phyloP scores from a whole-genome alignment of 2,797 vertebrate species.

The Pyrocephalus nanus region DNA sequence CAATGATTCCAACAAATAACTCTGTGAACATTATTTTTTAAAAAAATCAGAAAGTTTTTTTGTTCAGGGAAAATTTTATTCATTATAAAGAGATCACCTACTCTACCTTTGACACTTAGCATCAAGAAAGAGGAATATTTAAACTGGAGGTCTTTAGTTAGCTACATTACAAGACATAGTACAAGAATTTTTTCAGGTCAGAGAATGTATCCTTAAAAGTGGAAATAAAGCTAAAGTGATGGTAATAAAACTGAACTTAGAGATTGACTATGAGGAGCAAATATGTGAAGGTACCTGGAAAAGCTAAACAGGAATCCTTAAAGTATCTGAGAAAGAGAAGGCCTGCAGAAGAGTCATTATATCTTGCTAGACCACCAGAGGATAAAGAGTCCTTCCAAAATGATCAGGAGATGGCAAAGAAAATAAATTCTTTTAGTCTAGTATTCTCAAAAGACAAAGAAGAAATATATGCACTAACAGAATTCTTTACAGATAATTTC shows the following conservation, averaged over 20 bases:
- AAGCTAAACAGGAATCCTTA: slow-evolving; percentile 5
- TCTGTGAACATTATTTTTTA: not conserved
- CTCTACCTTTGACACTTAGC: not conserved
- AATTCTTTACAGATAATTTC: slow-evolving; percentile 61
- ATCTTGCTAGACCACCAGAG: slow-evolving; percentile 38
- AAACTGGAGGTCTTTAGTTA: not conserved
- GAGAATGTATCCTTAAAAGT: slow-evolving; percentile 10
- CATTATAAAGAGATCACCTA: not conserved
- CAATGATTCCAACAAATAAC: not conserved
- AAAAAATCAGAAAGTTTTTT: not conserved
- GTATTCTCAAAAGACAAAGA: slow-evolving; percentile 61
- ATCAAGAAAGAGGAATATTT: not conserved
- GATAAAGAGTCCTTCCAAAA: slow-evolving; percentile 34
- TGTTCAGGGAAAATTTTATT: not conserved
- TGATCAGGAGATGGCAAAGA: slow-evolving; percentile 49
- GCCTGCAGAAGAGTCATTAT: not conserved
- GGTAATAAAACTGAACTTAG: slow-evolving; percentile 17
- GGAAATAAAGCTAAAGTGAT: slow-evolving; percentile 20
- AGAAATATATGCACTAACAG: slow-evolving; percentile 38
- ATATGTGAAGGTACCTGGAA: not conserved
- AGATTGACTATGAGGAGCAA: not conserved
- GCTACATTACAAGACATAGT: not conserved
- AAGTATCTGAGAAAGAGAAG: slow-evolving; percentile 10
- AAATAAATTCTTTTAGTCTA: slow-evolving; percentile 49
- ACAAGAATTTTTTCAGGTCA: slow-evolving; percentile 30